Base-by-base conservation (phyloP, 2,888 invertebrate species). In the Pyrocoelia pectoralis region DNA sequence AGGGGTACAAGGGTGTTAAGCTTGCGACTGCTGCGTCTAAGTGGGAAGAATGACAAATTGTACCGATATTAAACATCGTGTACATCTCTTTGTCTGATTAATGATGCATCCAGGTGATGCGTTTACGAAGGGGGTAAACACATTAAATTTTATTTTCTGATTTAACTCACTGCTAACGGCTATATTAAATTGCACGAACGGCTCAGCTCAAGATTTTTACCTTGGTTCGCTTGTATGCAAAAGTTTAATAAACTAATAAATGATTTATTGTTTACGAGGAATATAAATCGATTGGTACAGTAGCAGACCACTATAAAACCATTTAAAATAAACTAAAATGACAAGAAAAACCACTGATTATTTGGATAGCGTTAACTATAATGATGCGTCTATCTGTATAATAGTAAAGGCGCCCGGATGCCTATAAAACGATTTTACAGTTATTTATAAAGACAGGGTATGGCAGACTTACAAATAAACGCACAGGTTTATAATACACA, bases 391-490 rank as follows among this genome's bases (percentile, higher is more conserved):
- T 59, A 56, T 52, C 18, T 48, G 57, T 61, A 58, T 61, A 50
- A 52, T 48, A 69, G 64, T 70, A 67, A 70, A 79, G 79, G 79
- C 79, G 79, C 79, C 79, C 76, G 75, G 71, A 68, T 68, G 74
- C 72, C 69, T 33, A 76, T 78, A 78, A 80, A 80, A 72, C 71
- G 71, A 46, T 78, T 77, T 78, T 77, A 77, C 75, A 73, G 78
- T 75, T 78, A 78, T 79, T 79, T 78, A 78, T 77, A 76, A 78
- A 79, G 76, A 76, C 72, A 63, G 68, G 68, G 68, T 56, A 79
- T 78, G 77, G 77, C 77, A 74, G 74, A 75, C 76, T 76, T 79
- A 79, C 77, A 24, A 80, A 79, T 79, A 80, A 80, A 80, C 79
- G n/a, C n/a, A 79, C 72, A 71, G 71, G 74, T 78, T 79, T 78